Conservation (phyloP, 2,888 invertebrate species). For the Steromphala cineraria region DNA sequence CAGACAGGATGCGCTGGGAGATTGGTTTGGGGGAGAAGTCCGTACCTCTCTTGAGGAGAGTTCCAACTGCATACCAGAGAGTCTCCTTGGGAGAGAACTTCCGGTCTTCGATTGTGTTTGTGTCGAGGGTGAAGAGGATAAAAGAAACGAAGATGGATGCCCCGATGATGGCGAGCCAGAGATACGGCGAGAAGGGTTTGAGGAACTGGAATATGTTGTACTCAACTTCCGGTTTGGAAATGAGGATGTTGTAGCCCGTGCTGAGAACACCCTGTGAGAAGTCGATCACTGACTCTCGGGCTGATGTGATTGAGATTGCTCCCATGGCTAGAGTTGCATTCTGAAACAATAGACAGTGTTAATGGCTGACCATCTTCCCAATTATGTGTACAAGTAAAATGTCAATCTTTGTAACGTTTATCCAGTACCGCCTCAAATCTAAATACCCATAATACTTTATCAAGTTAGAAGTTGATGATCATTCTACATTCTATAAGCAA, state of each 20-base stretch:
- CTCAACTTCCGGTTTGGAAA: constrained; percentile 55
- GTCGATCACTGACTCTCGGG: constrained; percentile 61
- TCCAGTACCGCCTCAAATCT: too few species aligned
- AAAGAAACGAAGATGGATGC: constrained; percentile 55
- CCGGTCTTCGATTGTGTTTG: constrained; percentile 47
- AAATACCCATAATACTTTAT: too few species aligned
- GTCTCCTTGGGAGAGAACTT: constrained; percentile 61
- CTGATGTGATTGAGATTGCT: constrained; percentile 66
- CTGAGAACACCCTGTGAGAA: constrained; percentile 66
- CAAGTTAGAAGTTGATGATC: too few species aligned
- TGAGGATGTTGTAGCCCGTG: constrained; percentile 65
- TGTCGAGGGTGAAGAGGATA: constrained; percentile 57
- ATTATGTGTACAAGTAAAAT: too few species aligned
- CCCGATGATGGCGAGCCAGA: constrained; percentile 69
- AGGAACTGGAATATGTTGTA: constrained; percentile 67
- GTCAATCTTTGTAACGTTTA: too few species aligned
- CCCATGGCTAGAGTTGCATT: constrained; percentile 66
- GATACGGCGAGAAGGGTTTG: constrained; percentile 60
- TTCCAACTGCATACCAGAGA: constrained; percentile 61
- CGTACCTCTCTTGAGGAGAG: constrained; percentile 63
- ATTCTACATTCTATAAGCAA: too few species aligned
- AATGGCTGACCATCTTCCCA: too few species aligned
- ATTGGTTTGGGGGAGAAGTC: constrained; percentile 63
- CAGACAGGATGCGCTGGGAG: constrained; percentile 64
- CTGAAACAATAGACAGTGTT: constrained; percentile 37